Conservation (phyloP, 2,888 invertebrate genomes). For the Exephanes ischioxanthus region DNA sequence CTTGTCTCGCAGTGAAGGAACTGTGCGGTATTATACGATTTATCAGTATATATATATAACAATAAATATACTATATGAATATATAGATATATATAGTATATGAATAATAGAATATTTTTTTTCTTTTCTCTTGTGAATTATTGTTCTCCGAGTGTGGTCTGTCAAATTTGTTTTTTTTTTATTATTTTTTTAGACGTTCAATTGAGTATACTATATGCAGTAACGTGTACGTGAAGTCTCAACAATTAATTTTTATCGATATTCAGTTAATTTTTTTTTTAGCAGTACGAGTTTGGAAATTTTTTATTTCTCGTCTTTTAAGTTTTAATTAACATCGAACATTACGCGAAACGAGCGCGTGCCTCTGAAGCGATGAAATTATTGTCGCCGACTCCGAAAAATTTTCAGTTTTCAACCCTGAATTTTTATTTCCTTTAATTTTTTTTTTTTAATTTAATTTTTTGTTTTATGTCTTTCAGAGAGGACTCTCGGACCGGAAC, state of each 20-base stretch:
- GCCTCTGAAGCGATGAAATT: conserved; percentile 57
- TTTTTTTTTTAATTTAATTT: background rate
- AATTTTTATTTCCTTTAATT: background rate
- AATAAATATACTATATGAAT: conserved; percentile 54
- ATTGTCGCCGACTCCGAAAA: conserved; percentile 16
- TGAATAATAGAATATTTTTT: conserved; percentile 53
- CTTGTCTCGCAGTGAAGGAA: conserved; percentile 71
- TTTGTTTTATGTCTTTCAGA: background rate
- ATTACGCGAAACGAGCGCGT: conserved; percentile 55
- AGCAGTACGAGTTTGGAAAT: background rate
- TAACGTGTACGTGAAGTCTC: conserved; percentile 26
- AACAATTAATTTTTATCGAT: conserved; percentile 22
- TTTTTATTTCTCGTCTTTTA: conserved; percentile 5
- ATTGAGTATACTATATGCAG: conserved; percentile 19
- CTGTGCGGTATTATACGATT: conserved; percentile 66
- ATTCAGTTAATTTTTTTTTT: conserved; percentile 15
- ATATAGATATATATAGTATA: conserved; percentile 45
- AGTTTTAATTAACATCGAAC: conserved; percentile 59
- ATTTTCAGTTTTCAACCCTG: background rate
- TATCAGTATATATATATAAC: conserved; percentile 60
- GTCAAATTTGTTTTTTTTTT: conserved; percentile 45
- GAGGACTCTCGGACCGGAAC: conserved; percentile 39
- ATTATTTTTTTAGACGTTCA: conserved; percentile 26
- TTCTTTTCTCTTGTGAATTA: conserved; percentile 53
- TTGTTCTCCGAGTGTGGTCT: conserved; percentile 64